phyloP scores from a whole-genome alignment of 2,113 vertebrate genomes.

The Isurus oxyrinchus region DNA sequence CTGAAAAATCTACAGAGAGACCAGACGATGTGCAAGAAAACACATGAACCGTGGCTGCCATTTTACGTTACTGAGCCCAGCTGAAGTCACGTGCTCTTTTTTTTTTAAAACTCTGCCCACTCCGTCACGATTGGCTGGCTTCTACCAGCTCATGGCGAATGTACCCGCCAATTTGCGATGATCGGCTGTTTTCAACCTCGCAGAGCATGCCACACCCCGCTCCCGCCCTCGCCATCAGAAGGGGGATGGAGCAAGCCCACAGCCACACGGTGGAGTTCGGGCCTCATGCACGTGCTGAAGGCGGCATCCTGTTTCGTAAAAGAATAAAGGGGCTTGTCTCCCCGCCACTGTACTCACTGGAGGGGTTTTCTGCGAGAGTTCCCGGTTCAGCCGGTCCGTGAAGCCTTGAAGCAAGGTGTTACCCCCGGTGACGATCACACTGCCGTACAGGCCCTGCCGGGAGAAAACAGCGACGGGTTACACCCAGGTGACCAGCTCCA shows the following conservation, averaged over 20 bases:
- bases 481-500: neutral
- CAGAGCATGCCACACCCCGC: neutral
- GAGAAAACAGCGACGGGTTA: neutral
- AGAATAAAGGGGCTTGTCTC: neutral
- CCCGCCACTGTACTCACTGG: conserved; percentile 50
- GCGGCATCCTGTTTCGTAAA: too few species aligned
- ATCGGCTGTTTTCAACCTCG: too few species aligned
- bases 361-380: conserved; percentile 65
- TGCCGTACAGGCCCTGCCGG: conserved; percentile 58
- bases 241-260: neutral
- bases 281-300: neutral
- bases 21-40: too few species aligned
- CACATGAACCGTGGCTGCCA: neutral
- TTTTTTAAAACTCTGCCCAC: neutral
- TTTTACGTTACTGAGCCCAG: neutral
- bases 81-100: neutral
- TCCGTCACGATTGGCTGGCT: neutral
- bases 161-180: neutral
- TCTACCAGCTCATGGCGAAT: too few species aligned
- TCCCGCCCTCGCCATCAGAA: neutral
- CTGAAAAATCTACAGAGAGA: neutral
- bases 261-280: neutral
- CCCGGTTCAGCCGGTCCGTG: conserved; percentile 66
- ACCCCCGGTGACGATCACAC: conserved; percentile 61
- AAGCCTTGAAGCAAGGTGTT: conserved; percentile 68